Conservation (phyloP, 2,113 vertebrate species). For the Myotis lucifugus region DNA sequence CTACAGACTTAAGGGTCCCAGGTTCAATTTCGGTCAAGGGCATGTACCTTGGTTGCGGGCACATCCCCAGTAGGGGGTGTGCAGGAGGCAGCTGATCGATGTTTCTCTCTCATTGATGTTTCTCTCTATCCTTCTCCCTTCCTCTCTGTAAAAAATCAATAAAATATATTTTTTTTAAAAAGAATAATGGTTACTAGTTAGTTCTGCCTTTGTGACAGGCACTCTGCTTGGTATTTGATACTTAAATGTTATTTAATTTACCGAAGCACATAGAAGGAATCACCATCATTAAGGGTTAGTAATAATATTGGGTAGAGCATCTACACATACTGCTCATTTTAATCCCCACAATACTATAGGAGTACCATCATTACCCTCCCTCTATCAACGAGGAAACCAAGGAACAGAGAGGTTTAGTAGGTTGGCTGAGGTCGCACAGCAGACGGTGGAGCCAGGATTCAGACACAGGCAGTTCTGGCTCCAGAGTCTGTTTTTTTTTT, state of each 20-base stretch:
- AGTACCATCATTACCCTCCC: background rate
- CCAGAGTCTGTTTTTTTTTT: background rate
- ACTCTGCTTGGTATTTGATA: background rate
- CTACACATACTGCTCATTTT: background rate
- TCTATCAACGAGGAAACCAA: background rate
- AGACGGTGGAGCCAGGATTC: background rate
- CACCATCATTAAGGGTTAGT: background rate
- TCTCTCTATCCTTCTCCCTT: too few species aligned
- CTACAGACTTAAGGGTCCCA: too few species aligned
- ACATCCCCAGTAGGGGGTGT: too few species aligned
- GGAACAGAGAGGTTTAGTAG: background rate
- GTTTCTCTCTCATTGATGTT: too few species aligned
- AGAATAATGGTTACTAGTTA: background rate
- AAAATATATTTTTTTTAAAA: too few species aligned
- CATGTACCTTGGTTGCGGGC: too few species aligned
- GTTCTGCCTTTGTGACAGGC: background rate
- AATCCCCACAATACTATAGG: background rate
- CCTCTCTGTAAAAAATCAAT: too few species aligned
- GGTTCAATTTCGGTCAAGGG: too few species aligned
- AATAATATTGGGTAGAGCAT: background rate
- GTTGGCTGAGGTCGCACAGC: background rate
- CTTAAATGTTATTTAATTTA: background rate
- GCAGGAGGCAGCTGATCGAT: too few species aligned
- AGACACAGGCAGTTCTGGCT: background rate
- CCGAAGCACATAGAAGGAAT: background rate